Percentiles rank a stretch among this genome's conserved stretches.
Conservation (phyloP, 1,140 invertebrate species). For the Megalonaias nervosa region DNA sequence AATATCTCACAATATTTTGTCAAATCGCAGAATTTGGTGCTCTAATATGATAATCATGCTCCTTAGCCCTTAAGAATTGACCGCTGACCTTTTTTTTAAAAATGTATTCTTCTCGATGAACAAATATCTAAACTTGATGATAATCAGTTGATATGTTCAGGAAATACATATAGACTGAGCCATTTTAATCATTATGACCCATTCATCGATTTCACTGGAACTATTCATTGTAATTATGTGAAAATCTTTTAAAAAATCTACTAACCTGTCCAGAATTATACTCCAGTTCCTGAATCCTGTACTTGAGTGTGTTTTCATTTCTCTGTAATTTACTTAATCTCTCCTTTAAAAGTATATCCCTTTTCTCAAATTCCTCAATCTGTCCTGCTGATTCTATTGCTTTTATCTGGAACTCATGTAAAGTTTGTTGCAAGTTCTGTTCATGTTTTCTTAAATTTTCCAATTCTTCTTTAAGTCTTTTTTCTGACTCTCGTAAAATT, state of each 20-base stretch:
- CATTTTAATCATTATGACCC: no score
- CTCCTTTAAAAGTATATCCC: conserved; percentile 52
- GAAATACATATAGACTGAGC: no score
- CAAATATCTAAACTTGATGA: no score
- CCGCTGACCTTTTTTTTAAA: no score
- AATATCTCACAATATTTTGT: no score
- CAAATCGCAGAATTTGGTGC: no score
- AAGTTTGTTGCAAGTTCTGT: conserved; percentile 48
- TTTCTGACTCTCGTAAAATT: conserved; percentile 46
- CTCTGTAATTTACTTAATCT: conserved; percentile 54
- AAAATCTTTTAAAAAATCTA: background rate
- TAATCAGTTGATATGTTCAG: no score
- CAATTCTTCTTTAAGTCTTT: conserved; percentile 52
- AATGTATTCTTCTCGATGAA: no score
- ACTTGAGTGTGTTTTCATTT: conserved; percentile 59
- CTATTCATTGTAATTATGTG: no score
- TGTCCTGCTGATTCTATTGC: conserved; percentile 53
- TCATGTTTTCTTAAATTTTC: conserved; percentile 53
- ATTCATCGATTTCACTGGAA: no score
- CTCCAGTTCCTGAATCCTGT: conserved; percentile 58
- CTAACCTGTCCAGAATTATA: conserved; percentile 48
- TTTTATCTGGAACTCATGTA: conserved; percentile 51
- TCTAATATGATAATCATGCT: no score
- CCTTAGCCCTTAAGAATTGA: no score
- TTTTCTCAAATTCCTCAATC: conserved; percentile 53